Evolutionary conservation across 2,888 invertebrate genomes (phyloP).

Genomic region (Lithosia quadra): DNA sequence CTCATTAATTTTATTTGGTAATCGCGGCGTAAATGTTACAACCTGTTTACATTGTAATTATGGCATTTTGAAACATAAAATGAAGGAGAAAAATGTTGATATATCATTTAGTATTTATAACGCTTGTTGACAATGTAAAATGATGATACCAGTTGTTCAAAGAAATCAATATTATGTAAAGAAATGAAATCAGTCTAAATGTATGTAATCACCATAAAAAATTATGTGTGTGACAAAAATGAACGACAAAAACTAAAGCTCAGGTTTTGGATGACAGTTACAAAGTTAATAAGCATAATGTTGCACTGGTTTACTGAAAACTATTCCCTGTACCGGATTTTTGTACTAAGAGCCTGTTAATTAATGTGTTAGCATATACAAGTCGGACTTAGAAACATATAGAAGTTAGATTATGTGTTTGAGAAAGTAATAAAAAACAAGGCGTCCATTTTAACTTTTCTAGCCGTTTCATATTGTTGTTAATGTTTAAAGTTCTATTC

Average conservation of each 20-base stretch:
- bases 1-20: slow-evolving; percentile 49
- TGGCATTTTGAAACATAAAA: not conserved
- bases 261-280: too few relatives aligned
- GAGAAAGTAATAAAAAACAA: not conserved
- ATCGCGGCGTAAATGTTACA: slow-evolving; percentile 32
- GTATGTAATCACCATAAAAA: too few relatives aligned
- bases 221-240: too few relatives aligned
- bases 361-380: not conserved
- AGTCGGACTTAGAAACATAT: not conserved
- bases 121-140: slow-evolving; percentile 5
- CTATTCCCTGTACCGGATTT: too few relatives aligned
- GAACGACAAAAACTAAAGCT: too few relatives aligned
- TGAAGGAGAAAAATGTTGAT: not conserved
- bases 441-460: not conserved
- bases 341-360: not conserved
- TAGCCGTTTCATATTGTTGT: not conserved
- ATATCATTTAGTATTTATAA: slow-evolving; percentile 10
- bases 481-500: slow-evolving; percentile 4
- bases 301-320: not conserved
- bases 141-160: slow-evolving; percentile 6
- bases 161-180: not conserved
- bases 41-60: slow-evolving; percentile 33
- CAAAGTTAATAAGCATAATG: too few relatives aligned
- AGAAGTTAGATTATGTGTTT: not conserved
- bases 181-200: not conserved